Evolutionary conservation across 2,113 vertebrate species (phyloP).

Genomic region (Ailurus styani): DNA sequence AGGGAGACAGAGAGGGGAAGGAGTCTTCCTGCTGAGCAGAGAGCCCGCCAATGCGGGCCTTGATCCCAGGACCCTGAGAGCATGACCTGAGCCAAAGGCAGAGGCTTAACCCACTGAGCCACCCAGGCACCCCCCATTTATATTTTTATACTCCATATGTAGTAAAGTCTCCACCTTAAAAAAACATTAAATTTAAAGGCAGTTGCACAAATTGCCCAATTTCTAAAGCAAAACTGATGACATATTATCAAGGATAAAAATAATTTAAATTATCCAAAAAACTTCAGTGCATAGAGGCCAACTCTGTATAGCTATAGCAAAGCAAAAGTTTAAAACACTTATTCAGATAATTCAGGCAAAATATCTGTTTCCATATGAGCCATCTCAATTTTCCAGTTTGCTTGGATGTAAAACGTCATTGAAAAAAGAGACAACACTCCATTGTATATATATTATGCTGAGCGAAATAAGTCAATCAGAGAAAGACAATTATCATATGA

Average conservation of each 20-base stretch:
- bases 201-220: neutral
- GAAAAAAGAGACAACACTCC: neutral
- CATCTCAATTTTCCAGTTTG: neutral
- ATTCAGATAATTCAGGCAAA: neutral
- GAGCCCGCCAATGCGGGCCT: too few species aligned
- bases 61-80: too few species aligned
- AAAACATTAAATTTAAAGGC: neutral
- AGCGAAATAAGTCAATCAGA: too few species aligned
- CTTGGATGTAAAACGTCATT: neutral
- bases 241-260: neutral
- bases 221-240: neutral
- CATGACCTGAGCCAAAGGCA: too few species aligned
- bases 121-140: too few species aligned
- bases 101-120: too few species aligned
- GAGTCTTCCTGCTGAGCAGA: too few species aligned
- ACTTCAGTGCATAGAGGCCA: neutral
- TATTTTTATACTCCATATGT: neutral
- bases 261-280: neutral
- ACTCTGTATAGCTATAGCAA: neutral
- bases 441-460: too few species aligned
- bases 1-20: too few species aligned
- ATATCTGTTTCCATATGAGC: neutral
- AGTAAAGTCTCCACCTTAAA: neutral
- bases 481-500: too few species aligned
- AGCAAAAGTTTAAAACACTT: neutral